Base-by-base conservation (phyloP, 2,113 vertebrate species). In the Odobenus rosmarus region DNA sequence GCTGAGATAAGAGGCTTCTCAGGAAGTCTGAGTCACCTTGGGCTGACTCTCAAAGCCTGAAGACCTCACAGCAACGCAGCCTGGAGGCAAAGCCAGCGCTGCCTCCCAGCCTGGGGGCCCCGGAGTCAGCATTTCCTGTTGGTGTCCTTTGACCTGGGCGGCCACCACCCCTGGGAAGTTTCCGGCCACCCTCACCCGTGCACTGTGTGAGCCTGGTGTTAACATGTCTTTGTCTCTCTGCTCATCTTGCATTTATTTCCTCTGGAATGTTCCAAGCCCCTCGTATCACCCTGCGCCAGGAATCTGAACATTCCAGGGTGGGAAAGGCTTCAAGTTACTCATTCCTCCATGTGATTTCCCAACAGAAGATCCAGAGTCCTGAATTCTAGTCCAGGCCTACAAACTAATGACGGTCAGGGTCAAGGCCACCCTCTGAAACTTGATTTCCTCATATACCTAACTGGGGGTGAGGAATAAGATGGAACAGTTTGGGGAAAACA, bases 21-120 rank as follows among this genome's bases (percentile, higher is more conserved):
- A 92, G 97, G 98, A 98, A 98, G 94, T 80, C 71, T 97, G 97
- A 97, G 95, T 98, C 97, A 98, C 90, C 69, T 81, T 53, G 39
- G 51, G 39, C 77, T 3, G 33, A 91, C 82, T 82, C 59, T 77
- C 12, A 5, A 62, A 83, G 86, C 53, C 24, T 2, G 42, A 42
- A 79, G 23, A 39, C 15, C 14, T 53, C 3, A 2, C 51, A 46
- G 61, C 23, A 53, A 31, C 9, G 5, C 4, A 57, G 33, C 31
- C 33, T 8, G 12, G 16, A 86, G 62, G 64, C 90, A 51, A 64
- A 76, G 46, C 39, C n/a, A 1, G 33, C 4, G 1, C 23, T 96
- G 85, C 92, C 93, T 88, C 79, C n/a, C 36, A 57, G 42, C 61
- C 46, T 4, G 11, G 7, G 39, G 89, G 49, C 51, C 76, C 64